These are phyloP conservation scores for Campylorhamphus procurvoides DNA, from an alignment of 2,113 vertebrate genomes.

Conservation along the genomic window DNA sequence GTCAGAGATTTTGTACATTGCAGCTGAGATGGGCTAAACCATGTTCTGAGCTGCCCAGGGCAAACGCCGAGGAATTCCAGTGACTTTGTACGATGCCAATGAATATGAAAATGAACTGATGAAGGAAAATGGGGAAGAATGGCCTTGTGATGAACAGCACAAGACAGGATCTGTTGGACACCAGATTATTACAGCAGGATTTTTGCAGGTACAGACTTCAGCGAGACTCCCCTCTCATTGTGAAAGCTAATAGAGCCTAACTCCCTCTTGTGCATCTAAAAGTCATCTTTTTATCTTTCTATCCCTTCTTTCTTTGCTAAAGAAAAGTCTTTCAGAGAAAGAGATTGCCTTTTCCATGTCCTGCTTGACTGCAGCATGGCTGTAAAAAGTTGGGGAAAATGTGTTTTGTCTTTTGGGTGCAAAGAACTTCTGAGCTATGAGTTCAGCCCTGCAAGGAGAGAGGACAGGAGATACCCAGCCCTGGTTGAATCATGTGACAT, in stretches of 20 bases:
- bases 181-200: neutral
- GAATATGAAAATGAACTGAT: neutral
- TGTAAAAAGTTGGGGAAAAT: neutral
- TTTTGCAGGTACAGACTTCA: neutral
- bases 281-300: neutral
- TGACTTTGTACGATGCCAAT: rapidly evolving
- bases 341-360: neutral
- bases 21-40: neutral
- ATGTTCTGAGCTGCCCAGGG: neutral
- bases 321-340: neutral
- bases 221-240: neutral
- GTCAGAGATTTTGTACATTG: neutral
- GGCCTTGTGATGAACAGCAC: neutral
- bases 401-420: neutral
- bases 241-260: neutral
- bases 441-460: neutral
- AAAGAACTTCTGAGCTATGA: neutral
- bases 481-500: rapidly evolving
- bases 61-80: neutral
- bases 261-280: neutral
- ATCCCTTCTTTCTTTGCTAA: neutral
- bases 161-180: neutral
- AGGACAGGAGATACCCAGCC: neutral
- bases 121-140: neutral
- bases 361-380: neutral